Percentiles rank a stretch among this genome's conserved stretches.
Evolutionary conservation across 2,113 vertebrate species (phyloP).

Genomic region (Oceanodroma tethys): DNA sequence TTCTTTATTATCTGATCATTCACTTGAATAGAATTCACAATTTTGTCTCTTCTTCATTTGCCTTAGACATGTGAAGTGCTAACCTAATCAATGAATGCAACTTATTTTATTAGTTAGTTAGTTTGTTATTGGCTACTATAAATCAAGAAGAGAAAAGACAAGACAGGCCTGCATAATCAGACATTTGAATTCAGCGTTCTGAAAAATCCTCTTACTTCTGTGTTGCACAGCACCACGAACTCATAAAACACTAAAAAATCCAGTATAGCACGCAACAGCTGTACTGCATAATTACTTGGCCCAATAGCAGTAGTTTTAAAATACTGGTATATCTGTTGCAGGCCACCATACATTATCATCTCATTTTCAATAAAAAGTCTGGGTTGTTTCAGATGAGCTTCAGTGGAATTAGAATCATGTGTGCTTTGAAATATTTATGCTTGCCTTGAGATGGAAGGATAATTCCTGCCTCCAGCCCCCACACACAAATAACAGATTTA

Average conservation of each 20-base stretch:
- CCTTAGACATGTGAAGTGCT: not conserved
- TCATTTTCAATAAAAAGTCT: constrained; percentile 53
- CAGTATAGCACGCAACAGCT: constrained; percentile 28
- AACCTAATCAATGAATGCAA: not conserved
- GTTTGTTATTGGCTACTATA: not conserved
- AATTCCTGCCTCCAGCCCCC: constrained; percentile 16
- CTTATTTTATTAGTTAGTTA: not conserved
- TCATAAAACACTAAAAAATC: constrained; percentile 5
- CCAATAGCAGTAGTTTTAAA: constrained; percentile 39
- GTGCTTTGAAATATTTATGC: constrained; percentile 66
- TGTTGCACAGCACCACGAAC: not conserved
- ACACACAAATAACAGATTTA: not conserved
- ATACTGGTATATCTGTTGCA: constrained; percentile 44
- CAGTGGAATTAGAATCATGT: constrained; percentile 58
- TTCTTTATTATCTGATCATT: constrained; percentile 19
- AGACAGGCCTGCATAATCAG: not conserved
- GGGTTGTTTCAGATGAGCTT: constrained; percentile 51
- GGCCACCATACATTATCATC: constrained; percentile 63
- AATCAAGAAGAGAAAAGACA: not conserved
- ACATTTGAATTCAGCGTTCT: not conserved
- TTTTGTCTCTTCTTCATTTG: constrained; percentile 8
- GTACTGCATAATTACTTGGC: constrained; percentile 49
- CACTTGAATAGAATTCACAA: not conserved
- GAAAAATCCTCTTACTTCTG: not conserved
- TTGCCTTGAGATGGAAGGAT: constrained; percentile 50